Percentiles rank a stretch among this genome's conserved stretches.
Conservation (phyloP, 2,797 vertebrate species). For the Philypnodon macrostomus region DNA sequence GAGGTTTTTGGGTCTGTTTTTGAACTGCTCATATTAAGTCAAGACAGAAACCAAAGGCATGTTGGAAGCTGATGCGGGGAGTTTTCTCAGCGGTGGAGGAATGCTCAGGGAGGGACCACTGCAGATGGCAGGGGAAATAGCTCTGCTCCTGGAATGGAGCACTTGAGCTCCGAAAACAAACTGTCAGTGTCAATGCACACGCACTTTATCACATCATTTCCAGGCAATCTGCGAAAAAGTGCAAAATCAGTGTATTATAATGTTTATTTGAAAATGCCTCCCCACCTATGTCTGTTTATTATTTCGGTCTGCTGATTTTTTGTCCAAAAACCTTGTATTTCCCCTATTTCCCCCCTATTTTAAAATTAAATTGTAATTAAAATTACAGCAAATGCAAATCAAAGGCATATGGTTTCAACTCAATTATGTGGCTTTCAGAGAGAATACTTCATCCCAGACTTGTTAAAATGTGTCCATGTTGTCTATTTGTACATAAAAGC, state of each 20-base stretch:
- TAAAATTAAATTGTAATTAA: constrained; percentile 43
- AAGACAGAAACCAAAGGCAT: constrained; percentile 72
- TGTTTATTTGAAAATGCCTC: constrained; percentile 43
- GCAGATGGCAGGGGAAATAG: constrained; percentile 80
- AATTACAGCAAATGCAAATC: constrained; percentile 45
- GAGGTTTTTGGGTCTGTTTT: constrained; percentile 8
- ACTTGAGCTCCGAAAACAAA: constrained; percentile 73
- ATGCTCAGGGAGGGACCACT: constrained; percentile 79
- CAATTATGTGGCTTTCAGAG: constrained; percentile 66
- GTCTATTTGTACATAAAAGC: constrained; percentile 48
- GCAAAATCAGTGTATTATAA: constrained; percentile 21
- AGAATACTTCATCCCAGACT: constrained; percentile 53
- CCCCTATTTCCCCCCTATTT: constrained; percentile 20
- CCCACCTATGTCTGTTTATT: no score
- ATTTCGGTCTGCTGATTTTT: constrained; percentile 46
- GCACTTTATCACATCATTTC: constrained; percentile 47
- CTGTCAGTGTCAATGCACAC: constrained; percentile 58
- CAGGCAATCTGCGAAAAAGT: constrained; percentile 32
- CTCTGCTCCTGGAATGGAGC: constrained; percentile 71
- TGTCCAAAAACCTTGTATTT: constrained; percentile 35
- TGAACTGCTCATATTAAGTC: constrained; percentile 54
- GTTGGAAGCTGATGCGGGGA: constrained; percentile 73
- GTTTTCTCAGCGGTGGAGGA: constrained; percentile 80
- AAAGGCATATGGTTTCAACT: constrained; percentile 58
- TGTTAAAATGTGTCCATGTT: constrained; percentile 53